Evolutionary conservation across 2,113 vertebrate species (phyloP).

Genomic region (Murina feae): DNA sequence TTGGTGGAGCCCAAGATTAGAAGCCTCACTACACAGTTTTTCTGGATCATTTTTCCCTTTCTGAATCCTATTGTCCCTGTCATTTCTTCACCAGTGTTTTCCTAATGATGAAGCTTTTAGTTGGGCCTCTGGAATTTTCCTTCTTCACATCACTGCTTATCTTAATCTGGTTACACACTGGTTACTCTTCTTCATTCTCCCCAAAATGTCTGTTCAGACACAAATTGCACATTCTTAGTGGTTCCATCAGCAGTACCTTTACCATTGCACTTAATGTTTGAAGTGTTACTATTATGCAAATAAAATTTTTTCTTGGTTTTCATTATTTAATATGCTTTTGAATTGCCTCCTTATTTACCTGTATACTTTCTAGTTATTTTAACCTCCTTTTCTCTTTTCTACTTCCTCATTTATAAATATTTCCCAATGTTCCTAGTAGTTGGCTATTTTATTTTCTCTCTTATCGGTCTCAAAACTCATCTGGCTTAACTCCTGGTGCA

Average conservation of each 20-base stretch:
- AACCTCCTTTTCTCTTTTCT: neutral
- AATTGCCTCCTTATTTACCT: neutral
- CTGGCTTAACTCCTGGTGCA: neutral
- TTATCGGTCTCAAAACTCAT: neutral
- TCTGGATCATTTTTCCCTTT: neutral
- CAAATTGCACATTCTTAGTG: neutral
- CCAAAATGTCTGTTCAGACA: neutral
- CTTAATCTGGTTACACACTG: neutral
- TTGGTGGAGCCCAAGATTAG: neutral
- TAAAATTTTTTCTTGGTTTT: neutral
- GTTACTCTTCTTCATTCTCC: neutral
- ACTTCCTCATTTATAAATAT: neutral
- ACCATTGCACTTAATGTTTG: neutral
- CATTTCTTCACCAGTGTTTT: neutral
- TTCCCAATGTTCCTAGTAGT: neutral
- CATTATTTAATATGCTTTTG: neutral
- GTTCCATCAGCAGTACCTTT: neutral
- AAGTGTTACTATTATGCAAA: neutral
- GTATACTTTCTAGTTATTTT: neutral
- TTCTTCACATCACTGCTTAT: neutral
- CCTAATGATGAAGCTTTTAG: neutral
- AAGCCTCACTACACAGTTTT: neutral
- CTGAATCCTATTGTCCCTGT: neutral
- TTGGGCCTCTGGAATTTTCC: neutral
- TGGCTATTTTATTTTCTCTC: neutral